phyloP scores from a whole-genome alignment of 2,888 invertebrate genomes.

The Tigriopus californicus region DNA sequence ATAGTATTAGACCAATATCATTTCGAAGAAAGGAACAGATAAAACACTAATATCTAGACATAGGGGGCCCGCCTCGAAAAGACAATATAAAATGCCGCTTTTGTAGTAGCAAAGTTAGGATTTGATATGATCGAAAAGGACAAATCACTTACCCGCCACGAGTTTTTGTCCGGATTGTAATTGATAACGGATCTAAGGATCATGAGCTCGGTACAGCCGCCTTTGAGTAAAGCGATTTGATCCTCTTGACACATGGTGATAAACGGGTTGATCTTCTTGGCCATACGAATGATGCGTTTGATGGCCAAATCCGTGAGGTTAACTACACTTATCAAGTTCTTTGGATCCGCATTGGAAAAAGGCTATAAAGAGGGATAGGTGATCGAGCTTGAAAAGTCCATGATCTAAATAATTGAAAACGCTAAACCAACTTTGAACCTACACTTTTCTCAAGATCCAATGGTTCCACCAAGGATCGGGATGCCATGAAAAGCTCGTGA shows the following conservation, averaged over 20 bases:
- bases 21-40: no score
- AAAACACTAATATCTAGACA: no score
- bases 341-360: conserved; percentile 23
- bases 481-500: conserved; percentile 7
- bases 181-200: conserved; percentile 77
- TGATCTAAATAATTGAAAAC: no score
- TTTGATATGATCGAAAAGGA: no score
- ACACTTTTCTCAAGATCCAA: conserved; percentile 6
- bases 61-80: no score
- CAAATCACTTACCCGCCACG: conserved; percentile 52
- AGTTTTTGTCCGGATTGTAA: conserved; percentile 68
- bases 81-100: no score
- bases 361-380: background rate
- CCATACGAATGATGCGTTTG: conserved; percentile 44
- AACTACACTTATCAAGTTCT: conserved; percentile 52
- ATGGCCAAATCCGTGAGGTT: conserved; percentile 84
- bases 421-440: no score
- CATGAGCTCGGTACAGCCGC: conserved; percentile 91
- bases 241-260: conserved; percentile 85
- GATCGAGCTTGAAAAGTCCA: background rate
- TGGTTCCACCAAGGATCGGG: conserved; percentile 1
- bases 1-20: no score
- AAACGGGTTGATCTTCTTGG: conserved; percentile 48
- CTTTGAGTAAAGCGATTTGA: conserved; percentile 68
- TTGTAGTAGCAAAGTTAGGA: no score